Evolutionary conservation across 2,113 vertebrate species (phyloP), one percentile per base, ranked within the genome.

Genomic region (Corythoichthys intestinalis): DNA sequence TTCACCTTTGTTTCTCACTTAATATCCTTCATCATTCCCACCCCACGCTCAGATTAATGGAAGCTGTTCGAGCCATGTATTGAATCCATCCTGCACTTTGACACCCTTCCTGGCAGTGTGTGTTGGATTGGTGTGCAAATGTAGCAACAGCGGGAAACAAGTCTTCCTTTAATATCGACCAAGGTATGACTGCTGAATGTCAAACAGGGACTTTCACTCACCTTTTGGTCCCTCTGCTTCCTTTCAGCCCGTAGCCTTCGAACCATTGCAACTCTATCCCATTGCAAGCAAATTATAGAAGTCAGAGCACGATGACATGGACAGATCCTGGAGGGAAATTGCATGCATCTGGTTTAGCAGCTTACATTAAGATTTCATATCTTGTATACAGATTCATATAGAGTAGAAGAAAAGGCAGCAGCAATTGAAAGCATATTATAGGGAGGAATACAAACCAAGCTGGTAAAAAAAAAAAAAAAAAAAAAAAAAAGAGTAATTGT

Each of bases 1-100:
- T 35, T 4, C 39, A 11, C 7, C 10, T 17, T 58, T 28, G 13
- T 59, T 60, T 11, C 44, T 61, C 39, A 4, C 14, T 61, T 72
- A 72, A 72, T 60, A 66, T 61, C 63, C 47, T 41, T 66, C 75
- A 60, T 74, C 66, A 79, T 63, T 65, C 66, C 73, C 60, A 69
- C 63, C 49, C 52, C 60, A 79, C 72, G 59, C 70, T 67, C 53
- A 69, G 48, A 72, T 82, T 80, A 83, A 86, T 75, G 65, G 72
- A 68, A 73, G 47, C 65, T 65, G 63, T 60, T 83, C 63, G 63
- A 77, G 77, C 72, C 76, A 74, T 80, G 59, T 73, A 66, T 71
- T 68, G 70, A 70, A 74, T 74, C 69, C 52, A 66, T 63, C 66
- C 78, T 70, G 71, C 47, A 62, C 76, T 58, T 46, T 73, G 69